Percentiles rank a stretch among this genome's conserved stretches.
Conservation (phyloP, 1,140 invertebrate species). For the Venustaconcha ellipsiformis region DNA sequence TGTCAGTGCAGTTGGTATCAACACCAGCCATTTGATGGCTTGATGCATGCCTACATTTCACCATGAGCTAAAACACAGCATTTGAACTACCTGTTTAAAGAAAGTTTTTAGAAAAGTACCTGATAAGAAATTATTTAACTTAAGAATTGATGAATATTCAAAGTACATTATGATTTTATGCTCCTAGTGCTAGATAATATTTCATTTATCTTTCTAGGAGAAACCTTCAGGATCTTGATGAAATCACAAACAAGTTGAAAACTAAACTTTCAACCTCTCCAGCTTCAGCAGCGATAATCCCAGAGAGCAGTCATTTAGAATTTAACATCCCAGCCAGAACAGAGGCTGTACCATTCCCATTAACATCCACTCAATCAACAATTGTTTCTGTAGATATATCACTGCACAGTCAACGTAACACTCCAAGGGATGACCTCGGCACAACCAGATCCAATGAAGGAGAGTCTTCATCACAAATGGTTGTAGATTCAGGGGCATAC, state of each 20-base stretch:
- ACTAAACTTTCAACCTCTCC: conserved; percentile 29
- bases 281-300: conserved; percentile 1
- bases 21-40: too few species aligned
- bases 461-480: conserved; percentile 37
- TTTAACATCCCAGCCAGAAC: conserved; percentile 21
- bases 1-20: too few species aligned
- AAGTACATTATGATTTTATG: too few species aligned
- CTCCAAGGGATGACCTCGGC: conserved; percentile 34
- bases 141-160: too few species aligned
- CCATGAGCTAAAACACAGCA: too few species aligned
- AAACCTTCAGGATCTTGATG: conserved; percentile 62
- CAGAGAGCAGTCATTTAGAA: conserved; percentile 16
- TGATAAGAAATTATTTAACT: too few species aligned
- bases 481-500: conserved; percentile 52
- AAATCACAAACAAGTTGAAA: conserved; percentile 51
- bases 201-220: conserved; percentile 46
- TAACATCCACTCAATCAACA: conserved; percentile 50
- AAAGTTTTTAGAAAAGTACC: too few species aligned
- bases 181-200: not conserved
- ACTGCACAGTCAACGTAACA: conserved; percentile 32
- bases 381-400: conserved; percentile 46
- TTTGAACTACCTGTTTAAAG: too few species aligned
- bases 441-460: conserved; percentile 36
- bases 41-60: too few species aligned
- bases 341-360: conserved; percentile 31